Conservation (phyloP, 2,113 vertebrate species). For the Caracal caracal region DNA sequence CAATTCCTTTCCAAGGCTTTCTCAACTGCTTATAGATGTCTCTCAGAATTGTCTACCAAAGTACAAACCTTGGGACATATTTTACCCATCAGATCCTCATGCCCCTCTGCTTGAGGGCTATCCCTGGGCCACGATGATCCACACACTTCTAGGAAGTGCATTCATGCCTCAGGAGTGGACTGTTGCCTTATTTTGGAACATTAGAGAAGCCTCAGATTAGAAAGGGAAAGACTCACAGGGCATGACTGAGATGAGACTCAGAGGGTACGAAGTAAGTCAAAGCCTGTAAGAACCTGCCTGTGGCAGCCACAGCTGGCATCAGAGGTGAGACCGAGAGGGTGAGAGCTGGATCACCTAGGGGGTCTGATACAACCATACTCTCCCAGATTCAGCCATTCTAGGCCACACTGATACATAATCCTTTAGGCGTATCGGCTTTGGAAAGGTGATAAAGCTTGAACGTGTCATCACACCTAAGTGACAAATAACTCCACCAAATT, state of each 20-base stretch:
- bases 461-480: background rate
- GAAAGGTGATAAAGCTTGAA: background rate
- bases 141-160: background rate
- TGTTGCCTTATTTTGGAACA: background rate
- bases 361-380: background rate
- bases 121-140: background rate
- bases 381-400: background rate
- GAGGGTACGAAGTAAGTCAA: background rate
- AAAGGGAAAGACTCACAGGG: background rate
- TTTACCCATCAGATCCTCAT: background rate
- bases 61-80: background rate
- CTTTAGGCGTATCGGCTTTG: background rate
- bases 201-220: background rate
- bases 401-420: background rate
- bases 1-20: background rate
- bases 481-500: background rate
- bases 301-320: background rate
- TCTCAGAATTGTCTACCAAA: background rate
- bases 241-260: background rate
- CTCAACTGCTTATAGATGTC: background rate
- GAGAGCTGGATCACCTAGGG: fast-evolving
- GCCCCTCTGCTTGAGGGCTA: fast-evolving
- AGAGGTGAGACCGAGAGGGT: background rate
- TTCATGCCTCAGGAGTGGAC: background rate
- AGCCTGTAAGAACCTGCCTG: background rate